phyloP scores from a whole-genome alignment of 2,888 invertebrate genomes.

The Polia nebulosa region DNA sequence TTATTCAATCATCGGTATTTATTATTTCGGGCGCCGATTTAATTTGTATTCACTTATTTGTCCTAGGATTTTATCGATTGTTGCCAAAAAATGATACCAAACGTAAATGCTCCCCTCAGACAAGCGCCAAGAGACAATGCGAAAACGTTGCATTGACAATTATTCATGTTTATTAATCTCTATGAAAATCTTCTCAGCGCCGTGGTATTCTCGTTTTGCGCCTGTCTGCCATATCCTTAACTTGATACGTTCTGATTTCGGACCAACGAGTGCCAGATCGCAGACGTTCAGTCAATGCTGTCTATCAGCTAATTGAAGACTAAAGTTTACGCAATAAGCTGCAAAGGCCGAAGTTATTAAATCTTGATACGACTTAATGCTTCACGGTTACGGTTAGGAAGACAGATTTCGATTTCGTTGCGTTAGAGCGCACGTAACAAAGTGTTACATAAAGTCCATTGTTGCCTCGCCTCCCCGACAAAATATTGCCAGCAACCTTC shows the following conservation, averaged over 20 bases:
- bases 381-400: constrained; percentile 79
- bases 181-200: no score
- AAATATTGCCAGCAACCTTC: constrained; percentile 68
- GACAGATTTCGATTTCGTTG: constrained; percentile 79
- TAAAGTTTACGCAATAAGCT: constrained; percentile 68
- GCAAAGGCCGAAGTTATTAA: constrained; percentile 72
- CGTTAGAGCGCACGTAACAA: constrained; percentile 72
- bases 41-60: constrained; percentile 16
- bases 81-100: constrained; percentile 47
- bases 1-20: constrained; percentile 9
- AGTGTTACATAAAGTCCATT: constrained; percentile 82
- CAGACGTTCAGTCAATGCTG: constrained; percentile 22
- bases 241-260: constrained; percentile 8
- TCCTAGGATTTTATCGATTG: constrained; percentile 20
- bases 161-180: background rate
- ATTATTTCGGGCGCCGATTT: constrained; percentile 13
- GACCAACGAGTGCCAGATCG: background rate
- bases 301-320: constrained; percentile 47
- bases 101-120: constrained; percentile 4
- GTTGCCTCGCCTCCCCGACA: constrained; percentile 71
- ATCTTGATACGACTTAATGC: constrained; percentile 76
- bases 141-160: background rate
- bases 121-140: background rate
- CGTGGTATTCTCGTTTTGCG: background rate
- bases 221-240: background rate